These are phyloP conservation scores for Cichladusa arquata DNA, from an alignment of 2,113 vertebrate species.

Conservation along the genomic window DNA sequence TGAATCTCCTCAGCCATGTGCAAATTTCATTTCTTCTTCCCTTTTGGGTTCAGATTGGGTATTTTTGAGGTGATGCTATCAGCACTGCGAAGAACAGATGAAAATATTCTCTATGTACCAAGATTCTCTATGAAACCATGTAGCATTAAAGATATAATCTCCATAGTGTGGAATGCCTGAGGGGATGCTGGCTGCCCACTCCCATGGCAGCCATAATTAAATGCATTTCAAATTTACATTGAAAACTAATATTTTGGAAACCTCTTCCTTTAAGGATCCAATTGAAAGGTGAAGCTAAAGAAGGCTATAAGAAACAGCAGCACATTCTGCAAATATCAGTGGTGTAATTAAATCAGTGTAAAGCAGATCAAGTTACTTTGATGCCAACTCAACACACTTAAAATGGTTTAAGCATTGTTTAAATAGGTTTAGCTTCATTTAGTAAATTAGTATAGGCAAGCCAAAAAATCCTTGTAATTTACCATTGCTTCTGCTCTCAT, in stretches of 20 bases:
- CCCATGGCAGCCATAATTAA: conserved; percentile 25
- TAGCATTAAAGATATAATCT: conserved; percentile 13
- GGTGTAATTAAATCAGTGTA: conserved; percentile 44
- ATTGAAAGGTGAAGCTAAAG: background rate
- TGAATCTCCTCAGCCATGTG: conserved; percentile 38
- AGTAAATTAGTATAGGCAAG: conserved; percentile 49
- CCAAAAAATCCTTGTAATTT: conserved; percentile 40
- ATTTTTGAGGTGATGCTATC: conserved; percentile 48
- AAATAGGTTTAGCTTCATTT: conserved; percentile 54
- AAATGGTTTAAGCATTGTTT: conserved; percentile 38
- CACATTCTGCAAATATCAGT: background rate
- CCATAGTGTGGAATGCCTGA: background rate
- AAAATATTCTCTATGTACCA: background rate
- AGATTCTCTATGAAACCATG: background rate
- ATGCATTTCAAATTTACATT: background rate
- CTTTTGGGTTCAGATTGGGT: background rate
- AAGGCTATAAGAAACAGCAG: background rate
- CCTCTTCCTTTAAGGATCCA: background rate
- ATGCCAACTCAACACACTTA: conserved; percentile 34
- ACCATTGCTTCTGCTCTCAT: background rate
- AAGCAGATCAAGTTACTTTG: conserved; percentile 41
- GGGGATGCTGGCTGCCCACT: conserved; percentile 5
- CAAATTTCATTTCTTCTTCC: conserved; percentile 49
- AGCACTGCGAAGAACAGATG: background rate
- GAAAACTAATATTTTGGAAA: background rate